phyloP scores from a whole-genome alignment of 92 coral and sea anemone species.

The Pocillopora grandis region DNA sequence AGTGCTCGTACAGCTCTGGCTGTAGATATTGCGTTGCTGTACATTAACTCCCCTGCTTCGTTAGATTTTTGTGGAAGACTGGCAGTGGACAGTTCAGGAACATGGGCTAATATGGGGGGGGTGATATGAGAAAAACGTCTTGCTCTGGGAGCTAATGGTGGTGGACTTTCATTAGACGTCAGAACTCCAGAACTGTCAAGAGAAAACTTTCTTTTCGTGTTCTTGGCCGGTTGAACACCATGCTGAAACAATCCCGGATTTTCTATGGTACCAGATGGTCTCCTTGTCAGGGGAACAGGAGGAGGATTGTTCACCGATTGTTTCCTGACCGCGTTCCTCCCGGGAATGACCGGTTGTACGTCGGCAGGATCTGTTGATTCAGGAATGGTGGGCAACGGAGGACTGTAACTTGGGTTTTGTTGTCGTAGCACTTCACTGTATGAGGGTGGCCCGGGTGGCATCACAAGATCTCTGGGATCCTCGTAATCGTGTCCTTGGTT shows the following conservation, averaged over 20 bases:
- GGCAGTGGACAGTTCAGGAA: background rate
- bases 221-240: background rate
- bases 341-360: background rate
- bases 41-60: background rate
- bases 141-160: background rate
- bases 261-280: background rate
- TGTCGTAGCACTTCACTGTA: background rate
- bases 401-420: background rate
- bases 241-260: background rate
- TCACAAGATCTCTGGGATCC: background rate
- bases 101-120: too few species aligned
- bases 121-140: background rate
- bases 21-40: background rate
- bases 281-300: background rate
- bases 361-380: background rate
- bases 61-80: background rate
- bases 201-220: background rate
- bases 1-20: background rate
- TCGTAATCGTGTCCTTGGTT: background rate
- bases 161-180: background rate
- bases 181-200: background rate
- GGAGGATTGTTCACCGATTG: background rate
- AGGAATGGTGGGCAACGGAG: background rate
- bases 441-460: background rate
- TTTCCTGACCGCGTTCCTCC: background rate